Evolutionary conservation across 2,797 vertebrate species (phyloP).

Genomic region (Mormyrops attenuatus): DNA sequence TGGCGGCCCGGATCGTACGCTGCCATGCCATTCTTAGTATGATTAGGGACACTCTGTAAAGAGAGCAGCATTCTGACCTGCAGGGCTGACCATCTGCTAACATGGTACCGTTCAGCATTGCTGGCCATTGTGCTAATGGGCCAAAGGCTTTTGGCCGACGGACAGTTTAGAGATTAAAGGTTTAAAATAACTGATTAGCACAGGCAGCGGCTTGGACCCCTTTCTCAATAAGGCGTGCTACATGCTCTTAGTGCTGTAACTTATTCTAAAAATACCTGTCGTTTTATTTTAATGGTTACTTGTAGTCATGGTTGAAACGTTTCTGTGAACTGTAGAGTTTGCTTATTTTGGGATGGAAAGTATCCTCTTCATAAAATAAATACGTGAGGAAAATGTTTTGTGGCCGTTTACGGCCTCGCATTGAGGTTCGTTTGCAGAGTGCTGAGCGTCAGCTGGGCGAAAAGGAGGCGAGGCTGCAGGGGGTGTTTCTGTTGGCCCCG

Average conservation of each 20-base stretch:
- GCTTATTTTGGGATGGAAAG: not conserved
- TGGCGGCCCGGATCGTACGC: not conserved
- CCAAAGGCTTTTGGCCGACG: not conserved
- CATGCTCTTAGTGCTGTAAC: not conserved
- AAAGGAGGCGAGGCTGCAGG: not conserved
- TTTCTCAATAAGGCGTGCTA: not conserved
- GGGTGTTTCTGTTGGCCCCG: slow-evolving; percentile 13
- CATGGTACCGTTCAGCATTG: slow-evolving; percentile 6
- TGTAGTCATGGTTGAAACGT: not conserved
- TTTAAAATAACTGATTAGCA: not conserved
- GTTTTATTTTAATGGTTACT: not conserved
- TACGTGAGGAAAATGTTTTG: not conserved
- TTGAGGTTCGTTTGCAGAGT: not conserved
- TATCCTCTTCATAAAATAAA: not conserved
- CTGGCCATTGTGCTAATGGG: not conserved
- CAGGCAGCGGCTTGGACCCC: not conserved
- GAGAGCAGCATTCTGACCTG: not conserved
- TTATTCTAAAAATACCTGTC: not conserved
- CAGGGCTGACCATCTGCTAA: not conserved
- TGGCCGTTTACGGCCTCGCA: not conserved
- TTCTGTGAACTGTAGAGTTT: not conserved
- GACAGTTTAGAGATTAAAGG: not conserved
- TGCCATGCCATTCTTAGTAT: not conserved
- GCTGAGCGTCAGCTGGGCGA: not conserved
- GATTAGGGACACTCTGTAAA: not conserved